A percentile compares a stretch with the other conserved stretches of the same genome.
Conservation (phyloP, 2,113 vertebrate species). For the Monopterus albus region DNA sequence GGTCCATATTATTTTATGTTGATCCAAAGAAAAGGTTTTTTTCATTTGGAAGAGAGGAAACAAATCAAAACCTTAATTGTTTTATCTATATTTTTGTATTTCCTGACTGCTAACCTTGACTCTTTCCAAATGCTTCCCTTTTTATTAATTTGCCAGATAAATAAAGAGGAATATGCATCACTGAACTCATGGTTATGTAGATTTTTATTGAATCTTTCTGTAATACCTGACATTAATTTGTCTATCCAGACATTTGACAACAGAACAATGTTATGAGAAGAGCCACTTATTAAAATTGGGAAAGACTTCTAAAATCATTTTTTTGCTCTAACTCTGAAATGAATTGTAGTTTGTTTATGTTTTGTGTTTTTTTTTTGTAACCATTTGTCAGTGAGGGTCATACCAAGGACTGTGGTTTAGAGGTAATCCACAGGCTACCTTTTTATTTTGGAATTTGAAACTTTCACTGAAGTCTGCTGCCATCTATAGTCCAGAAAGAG, state of each 20-base stretch:
- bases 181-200: slow-evolving; percentile 15
- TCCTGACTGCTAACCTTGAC: slow-evolving; percentile 68
- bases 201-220: slow-evolving; percentile 22
- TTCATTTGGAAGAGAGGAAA: slow-evolving; percentile 67
- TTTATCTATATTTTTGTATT: slow-evolving; percentile 84
- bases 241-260: too few species aligned
- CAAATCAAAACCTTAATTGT: slow-evolving; percentile 70
- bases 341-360: slow-evolving; percentile 4
- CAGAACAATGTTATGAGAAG: too few species aligned
- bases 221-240: neutral
- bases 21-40: slow-evolving; percentile 77
- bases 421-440: neutral
- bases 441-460: slow-evolving; percentile 30
- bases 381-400: neutral
- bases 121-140: slow-evolving; percentile 74
- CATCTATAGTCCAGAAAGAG: slow-evolving; percentile 40
- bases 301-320: neutral
- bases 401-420: slow-evolving; percentile 13
- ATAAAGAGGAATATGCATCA: slow-evolving; percentile 72
- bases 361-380: slow-evolving; percentile 25
- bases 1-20: slow-evolving; percentile 70
- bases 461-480: slow-evolving; percentile 21
- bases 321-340: slow-evolving; percentile 16
- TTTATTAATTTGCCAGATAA: slow-evolving; percentile 77
- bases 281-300: neutral